These are phyloP conservation scores for Greenwoodochromis staneri DNA, from an alignment of 2,113 vertebrate species.

Conservation along the genomic window DNA sequence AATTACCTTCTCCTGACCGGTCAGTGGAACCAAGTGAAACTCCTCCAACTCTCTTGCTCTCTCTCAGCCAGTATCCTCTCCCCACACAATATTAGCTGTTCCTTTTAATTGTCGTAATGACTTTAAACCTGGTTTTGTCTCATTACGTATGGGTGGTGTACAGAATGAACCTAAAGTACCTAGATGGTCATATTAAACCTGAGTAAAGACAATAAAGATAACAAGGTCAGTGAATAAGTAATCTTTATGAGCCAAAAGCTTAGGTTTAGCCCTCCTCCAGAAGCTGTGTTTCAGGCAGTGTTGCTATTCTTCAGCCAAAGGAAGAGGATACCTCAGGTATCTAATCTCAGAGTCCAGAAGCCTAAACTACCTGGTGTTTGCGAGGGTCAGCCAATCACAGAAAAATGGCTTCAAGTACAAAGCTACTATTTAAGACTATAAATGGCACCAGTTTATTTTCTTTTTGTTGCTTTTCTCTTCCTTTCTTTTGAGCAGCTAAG, in stretches of 20 bases:
- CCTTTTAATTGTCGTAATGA: neutral
- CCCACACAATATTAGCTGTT: neutral
- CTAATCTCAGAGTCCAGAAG: neutral
- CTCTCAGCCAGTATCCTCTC: neutral
- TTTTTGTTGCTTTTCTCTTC: neutral
- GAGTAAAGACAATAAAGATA: neutral
- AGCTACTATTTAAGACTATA: neutral
- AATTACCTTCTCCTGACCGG: neutral
- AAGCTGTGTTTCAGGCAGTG: neutral
- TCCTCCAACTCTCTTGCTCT: neutral
- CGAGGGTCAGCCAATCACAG: neutral
- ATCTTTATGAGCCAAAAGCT: neutral
- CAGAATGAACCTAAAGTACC: neutral
- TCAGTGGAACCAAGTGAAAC: neutral
- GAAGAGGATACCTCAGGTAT: neutral
- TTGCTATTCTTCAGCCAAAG: neutral
- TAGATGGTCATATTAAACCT: neutral
- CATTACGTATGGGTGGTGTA: neutral
- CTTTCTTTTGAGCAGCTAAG: neutral
- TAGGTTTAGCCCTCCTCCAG: fast-evolving
- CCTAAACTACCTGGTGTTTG: neutral
- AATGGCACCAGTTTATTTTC: neutral
- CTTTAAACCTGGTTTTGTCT: neutral
- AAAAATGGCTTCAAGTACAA: neutral
- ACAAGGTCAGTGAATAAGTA: neutral